phyloP scores from a whole-genome alignment of 2,113 vertebrate genomes.

The Etia nguti region DNA sequence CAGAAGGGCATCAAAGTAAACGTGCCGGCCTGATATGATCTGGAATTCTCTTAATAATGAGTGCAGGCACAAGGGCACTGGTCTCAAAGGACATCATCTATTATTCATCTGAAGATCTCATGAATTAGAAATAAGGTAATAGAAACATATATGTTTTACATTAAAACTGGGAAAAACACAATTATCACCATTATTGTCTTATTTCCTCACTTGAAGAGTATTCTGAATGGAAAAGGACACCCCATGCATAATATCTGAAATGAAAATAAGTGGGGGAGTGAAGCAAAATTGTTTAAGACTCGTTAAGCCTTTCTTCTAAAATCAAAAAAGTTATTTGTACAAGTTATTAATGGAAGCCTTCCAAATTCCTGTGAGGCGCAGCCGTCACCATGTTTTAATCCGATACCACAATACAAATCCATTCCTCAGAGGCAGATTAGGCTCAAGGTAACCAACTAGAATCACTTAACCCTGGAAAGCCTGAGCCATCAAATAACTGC shows the following conservation, averaged over 20 bases:
- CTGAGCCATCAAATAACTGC: neutral
- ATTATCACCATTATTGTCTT: slow-evolving; percentile 20
- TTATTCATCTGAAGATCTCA: slow-evolving; percentile 72
- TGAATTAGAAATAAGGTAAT: slow-evolving; percentile 72
- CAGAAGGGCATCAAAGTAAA: slow-evolving; percentile 48
- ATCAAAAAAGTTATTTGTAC: neutral
- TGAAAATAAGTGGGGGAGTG: neutral
- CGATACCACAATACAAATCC: neutral
- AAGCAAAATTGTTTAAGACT: neutral
- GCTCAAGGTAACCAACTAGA: neutral
- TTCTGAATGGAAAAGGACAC: neutral
- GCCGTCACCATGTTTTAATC: neutral
- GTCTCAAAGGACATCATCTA: slow-evolving; percentile 68
- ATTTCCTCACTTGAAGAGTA: neutral
- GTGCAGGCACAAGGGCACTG: slow-evolving; percentile 56
- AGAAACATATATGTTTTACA: slow-evolving; percentile 67
- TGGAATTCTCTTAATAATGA: slow-evolving; percentile 65
- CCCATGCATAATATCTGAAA: neutral
- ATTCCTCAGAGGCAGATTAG: neutral
- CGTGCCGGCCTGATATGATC: slow-evolving; percentile 41
- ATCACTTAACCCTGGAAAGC: neutral
- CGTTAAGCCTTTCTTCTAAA: neutral
- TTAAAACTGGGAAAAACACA: slow-evolving; percentile 56
- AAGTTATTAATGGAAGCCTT: neutral
- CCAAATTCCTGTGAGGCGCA: neutral